Conservation (phyloP, 2,113 vertebrate species). For the Oceanodroma tethys region DNA sequence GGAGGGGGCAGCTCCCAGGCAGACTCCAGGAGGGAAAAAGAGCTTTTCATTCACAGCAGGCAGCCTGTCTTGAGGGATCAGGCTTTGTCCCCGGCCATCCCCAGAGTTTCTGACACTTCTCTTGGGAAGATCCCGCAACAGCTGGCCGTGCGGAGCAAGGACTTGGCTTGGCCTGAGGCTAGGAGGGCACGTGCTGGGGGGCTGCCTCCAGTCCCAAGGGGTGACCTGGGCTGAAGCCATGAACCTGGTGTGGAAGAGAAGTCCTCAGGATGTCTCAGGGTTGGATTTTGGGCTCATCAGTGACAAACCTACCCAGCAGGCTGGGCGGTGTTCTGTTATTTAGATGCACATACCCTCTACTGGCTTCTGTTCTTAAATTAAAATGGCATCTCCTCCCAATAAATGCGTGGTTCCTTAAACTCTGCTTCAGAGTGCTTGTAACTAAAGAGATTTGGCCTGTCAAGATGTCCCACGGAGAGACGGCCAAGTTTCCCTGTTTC, state of each 20-base stretch:
- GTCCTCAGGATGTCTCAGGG: neutral
- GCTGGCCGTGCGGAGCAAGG: fast-evolving
- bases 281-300: neutral
- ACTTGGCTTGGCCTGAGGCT: neutral
- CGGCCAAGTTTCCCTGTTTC: neutral
- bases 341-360: neutral
- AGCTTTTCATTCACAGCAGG: neutral
- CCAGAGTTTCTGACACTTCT: neutral
- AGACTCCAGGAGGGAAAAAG: neutral
- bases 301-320: neutral
- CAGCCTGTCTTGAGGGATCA: neutral
- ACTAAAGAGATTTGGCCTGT: neutral
- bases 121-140: neutral
- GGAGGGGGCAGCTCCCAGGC: neutral
- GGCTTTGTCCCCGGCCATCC: neutral
- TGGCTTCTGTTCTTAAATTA: neutral
- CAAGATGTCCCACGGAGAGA: neutral
- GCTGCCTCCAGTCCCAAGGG: neutral
- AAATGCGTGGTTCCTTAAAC: neutral
- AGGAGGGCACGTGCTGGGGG: neutral
- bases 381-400: neutral
- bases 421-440: neutral
- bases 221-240: neutral
- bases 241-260: neutral
- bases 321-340: neutral